Percentiles rank a stretch among this genome's conserved stretches.
Evolutionary conservation across 1,140 invertebrate genomes (phyloP).

Genomic region (Euschistus heros): DNA sequence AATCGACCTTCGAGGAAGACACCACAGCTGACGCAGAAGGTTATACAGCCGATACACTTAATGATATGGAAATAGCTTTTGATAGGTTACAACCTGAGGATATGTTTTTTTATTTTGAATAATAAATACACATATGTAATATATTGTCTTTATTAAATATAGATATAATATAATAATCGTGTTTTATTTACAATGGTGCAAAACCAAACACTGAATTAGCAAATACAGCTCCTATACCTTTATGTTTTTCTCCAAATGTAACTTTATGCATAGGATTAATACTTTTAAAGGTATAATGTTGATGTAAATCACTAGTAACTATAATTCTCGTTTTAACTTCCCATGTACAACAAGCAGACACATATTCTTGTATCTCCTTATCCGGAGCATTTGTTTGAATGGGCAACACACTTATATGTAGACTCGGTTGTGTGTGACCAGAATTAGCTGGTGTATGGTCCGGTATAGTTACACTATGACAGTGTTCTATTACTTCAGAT

Average conservation of each 20-base stretch:
- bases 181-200: too few relatives aligned
- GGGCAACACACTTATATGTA: too few relatives aligned
- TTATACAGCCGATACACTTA: too few relatives aligned
- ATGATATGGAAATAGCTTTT: too few relatives aligned
- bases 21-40: too few relatives aligned
- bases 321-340: background rate
- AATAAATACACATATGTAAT: too few relatives aligned
- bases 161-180: too few relatives aligned
- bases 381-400: conserved; percentile 6
- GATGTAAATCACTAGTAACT: background rate
- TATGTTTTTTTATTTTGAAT: too few relatives aligned
- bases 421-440: conserved; percentile 2
- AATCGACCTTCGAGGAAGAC: too few relatives aligned
- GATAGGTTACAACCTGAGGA: too few relatives aligned
- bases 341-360: background rate
- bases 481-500: background rate
- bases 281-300: background rate
- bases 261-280: background rate
- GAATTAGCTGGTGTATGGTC: conserved; percentile 13
- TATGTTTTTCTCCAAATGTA: background rate
- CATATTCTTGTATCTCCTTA: background rate
- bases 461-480: background rate
- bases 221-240: background rate
- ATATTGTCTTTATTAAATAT: too few relatives aligned
- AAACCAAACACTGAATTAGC: too few relatives aligned